Percentiles rank a stretch among this genome's conserved stretches.
Conservation (phyloP, 2,888 invertebrate species). For the Hypomecis punctinalis region DNA sequence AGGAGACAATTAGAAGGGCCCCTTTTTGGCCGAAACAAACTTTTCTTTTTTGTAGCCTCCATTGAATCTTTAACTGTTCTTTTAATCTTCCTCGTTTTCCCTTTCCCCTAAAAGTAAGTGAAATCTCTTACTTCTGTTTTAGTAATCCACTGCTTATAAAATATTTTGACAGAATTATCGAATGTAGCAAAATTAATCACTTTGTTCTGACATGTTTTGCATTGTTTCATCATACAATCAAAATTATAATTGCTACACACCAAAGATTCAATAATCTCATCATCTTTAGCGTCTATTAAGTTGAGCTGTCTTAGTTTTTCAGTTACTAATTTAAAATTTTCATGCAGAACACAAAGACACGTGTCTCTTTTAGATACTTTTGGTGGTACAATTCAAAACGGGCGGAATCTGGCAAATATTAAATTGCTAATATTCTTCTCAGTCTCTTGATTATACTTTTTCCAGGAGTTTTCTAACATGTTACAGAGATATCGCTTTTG, state of each 20-base stretch:
- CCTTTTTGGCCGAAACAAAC: too few species aligned
- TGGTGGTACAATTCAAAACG: not conserved
- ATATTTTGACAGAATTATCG: conserved; percentile 6
- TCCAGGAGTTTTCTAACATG: conserved; percentile 4
- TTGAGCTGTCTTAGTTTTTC: not conserved
- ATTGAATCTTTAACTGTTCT: too few species aligned
- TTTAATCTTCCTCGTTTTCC: not conserved
- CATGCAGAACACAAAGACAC: not conserved
- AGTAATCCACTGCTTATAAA: conserved; percentile 5
- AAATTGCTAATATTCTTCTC: not conserved
- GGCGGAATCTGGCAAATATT: not conserved
- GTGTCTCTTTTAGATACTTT: conserved; percentile 1
- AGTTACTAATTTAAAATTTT: not conserved
- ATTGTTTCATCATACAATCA: not conserved
- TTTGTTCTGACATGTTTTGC: conserved; percentile 1
- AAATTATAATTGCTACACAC: not conserved
- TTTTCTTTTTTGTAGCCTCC: conserved; percentile 4
- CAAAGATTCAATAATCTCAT: not conserved
- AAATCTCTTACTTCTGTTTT: conserved; percentile 9
- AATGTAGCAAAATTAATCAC: conserved; percentile 1
- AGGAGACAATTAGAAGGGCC: too few species aligned
- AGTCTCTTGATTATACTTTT: not conserved
- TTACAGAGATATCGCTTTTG: conserved; percentile 7
- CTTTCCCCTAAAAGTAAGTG: too few species aligned
- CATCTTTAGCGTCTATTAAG: not conserved